A percentile compares a stretch with the other conserved stretches of the same genome.
These are phyloP conservation scores for Philereme transversata DNA, from an alignment of 2,888 invertebrate species.

Conservation along the genomic window DNA sequence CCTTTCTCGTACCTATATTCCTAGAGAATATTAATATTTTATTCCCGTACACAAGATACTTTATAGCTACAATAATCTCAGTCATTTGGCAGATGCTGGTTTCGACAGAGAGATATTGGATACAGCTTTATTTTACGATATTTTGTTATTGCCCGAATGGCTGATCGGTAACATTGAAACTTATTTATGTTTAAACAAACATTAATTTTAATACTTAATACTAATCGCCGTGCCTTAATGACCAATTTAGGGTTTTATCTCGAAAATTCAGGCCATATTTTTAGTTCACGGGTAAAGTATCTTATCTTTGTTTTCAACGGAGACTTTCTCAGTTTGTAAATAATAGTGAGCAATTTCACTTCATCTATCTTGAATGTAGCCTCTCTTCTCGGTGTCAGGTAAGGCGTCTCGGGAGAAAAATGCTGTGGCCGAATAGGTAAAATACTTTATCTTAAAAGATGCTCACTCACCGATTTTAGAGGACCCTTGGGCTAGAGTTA, in stretches of 20 bases:
- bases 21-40: conserved; percentile 7
- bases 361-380: conserved; percentile 23
- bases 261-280: conserved; percentile 15
- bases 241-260: conserved; percentile 24
- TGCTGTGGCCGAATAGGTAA: conserved; percentile 25
- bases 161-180: conserved; percentile 22
- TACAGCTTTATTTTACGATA: conserved; percentile 27
- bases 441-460: conserved; percentile 34
- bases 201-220: conserved; percentile 17
- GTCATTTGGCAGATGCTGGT: conserved; percentile 31
- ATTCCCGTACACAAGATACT: conserved; percentile 24
- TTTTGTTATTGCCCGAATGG: conserved; percentile 23
- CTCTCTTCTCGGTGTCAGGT: conserved; percentile 30
- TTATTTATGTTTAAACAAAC: conserved; percentile 24
- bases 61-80: conserved; percentile 32
- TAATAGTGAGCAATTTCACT: conserved; percentile 19
- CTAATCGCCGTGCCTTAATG: conserved; percentile 23
- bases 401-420: conserved; percentile 34
- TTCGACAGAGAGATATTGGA: conserved; percentile 29
- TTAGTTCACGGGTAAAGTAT: conserved; percentile 16
- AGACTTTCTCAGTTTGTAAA: conserved; percentile 19
- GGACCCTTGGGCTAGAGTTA: conserved; percentile 33
- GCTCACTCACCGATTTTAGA: conserved; percentile 32
- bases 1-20: conserved; percentile 1
- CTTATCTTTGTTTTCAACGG: conserved; percentile 22